Conservation (phyloP, 2,888 invertebrate species). For the Scrobipalpa atriplicella region DNA sequence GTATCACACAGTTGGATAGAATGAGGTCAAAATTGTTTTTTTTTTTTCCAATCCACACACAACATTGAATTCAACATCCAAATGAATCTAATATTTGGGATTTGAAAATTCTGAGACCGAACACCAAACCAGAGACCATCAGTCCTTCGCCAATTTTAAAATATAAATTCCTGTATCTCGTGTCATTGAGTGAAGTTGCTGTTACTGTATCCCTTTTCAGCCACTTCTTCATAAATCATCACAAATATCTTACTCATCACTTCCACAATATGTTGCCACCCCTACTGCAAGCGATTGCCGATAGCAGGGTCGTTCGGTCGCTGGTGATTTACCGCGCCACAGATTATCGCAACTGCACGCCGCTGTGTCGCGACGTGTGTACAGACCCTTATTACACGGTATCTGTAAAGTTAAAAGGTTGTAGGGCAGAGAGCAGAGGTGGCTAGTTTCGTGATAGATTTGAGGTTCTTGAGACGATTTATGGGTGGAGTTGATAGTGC, state of each 20-base stretch:
- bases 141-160: background rate
- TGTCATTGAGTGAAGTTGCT: too few species aligned
- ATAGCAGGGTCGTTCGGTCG: constrained; percentile 53
- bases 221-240: background rate
- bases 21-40: too few species aligned
- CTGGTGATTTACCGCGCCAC: constrained; percentile 58
- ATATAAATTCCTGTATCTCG: background rate
- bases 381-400: constrained; percentile 19
- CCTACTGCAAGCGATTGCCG: constrained; percentile 48
- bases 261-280: constrained; percentile 34
- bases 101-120: too few species aligned
- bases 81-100: too few species aligned
- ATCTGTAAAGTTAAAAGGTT: constrained; percentile 17
- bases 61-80: too few species aligned
- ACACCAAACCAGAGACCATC: too few species aligned
- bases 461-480: background rate
- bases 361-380: constrained; percentile 22
- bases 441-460: constrained; percentile 6
- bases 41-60: too few species aligned
- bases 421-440: background rate
- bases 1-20: too few species aligned
- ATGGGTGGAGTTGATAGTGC: background rate
- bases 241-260: background rate
- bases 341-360: constrained; percentile 45
- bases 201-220: too few species aligned